Base-by-base conservation (phyloP, 2,888 invertebrate species). In the Crematogaster levior region DNA sequence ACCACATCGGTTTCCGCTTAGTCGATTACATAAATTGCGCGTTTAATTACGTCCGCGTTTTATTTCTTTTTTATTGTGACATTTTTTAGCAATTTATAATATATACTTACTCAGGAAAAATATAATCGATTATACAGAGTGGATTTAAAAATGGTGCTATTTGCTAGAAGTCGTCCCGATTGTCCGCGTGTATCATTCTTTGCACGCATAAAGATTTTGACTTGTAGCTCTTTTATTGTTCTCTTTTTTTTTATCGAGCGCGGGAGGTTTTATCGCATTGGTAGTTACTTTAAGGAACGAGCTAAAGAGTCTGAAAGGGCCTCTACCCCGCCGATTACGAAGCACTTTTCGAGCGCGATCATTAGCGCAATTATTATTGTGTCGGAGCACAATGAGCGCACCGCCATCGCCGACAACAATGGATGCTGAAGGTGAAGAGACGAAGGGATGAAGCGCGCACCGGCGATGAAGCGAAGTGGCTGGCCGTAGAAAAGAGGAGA, bases 361-460 rank as follows among this genome's bases (percentile, higher is more conserved):
- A 93, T 94, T 93, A 93, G 92, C 91, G 93, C 93, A 94, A 94
- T 94, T 94, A 94, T 93, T 92, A 93, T 92, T 91, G 91, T 91
- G 92, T 88, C 88, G 90, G 88, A 82, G 90, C 88, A 93, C 93
- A 93, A 92, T 93, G 89, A 90, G 90, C 89, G 88, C 83, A 88
- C 87, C 90, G 89, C 86, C 89, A 86, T 86, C 85, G 85, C 86
- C 89, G 90, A 87, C 88, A 89, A 92, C 91, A 91, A 92, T 92
- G 89, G 90, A 84, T 84, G 86, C 65, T 83, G 82, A 89, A 89
- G 88, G 83, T 84, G 84, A 89, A 89, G 86, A 83, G 89, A 81
- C 80, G 72, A 73, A 84, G 87, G 85, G 82, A 86, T 86, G 72
- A 85, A 82, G 53, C 83, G 81, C 61, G 53, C 66, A 79, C 61